Evolutionary conservation across 2,113 vertebrate species (phyloP).

Genomic region (Salvator merianae): DNA sequence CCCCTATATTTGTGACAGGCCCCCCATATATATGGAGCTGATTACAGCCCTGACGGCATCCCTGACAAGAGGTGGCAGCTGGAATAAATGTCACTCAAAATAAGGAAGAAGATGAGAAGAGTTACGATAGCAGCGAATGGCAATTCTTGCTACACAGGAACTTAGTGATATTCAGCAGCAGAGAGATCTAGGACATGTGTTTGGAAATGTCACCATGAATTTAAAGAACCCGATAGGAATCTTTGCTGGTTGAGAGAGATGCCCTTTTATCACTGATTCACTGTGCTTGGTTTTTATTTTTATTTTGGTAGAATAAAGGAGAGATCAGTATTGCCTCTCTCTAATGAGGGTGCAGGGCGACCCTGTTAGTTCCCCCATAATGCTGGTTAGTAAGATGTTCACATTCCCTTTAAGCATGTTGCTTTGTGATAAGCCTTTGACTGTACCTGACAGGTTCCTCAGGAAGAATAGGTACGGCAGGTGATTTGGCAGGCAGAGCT

Average conservation of each 20-base stretch:
- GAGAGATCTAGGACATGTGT: not conserved
- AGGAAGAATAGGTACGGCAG: not conserved
- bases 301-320: not conserved
- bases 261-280: not conserved
- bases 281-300: not conserved
- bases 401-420: not conserved
- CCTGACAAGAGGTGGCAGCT: not conserved
- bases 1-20: too few species aligned
- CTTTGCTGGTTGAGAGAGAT: not conserved
- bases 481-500: not conserved
- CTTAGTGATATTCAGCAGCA: not conserved
- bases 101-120: not conserved
- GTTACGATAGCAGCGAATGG: not conserved
- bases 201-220: not conserved
- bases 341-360: not conserved
- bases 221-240: not conserved
- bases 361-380: not conserved
- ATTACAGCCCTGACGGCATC: too few species aligned
- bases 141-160: not conserved
- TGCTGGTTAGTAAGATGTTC: not conserved
- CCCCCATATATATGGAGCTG: too few species aligned
- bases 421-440: not conserved
- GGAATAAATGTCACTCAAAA: not conserved
- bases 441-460: not conserved
- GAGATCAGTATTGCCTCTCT: not conserved